Percentiles rank a stretch among this genome's conserved stretches.
These are phyloP conservation scores for Sesamia inferens DNA, from an alignment of 2,888 invertebrate species.

Conservation along the genomic window DNA sequence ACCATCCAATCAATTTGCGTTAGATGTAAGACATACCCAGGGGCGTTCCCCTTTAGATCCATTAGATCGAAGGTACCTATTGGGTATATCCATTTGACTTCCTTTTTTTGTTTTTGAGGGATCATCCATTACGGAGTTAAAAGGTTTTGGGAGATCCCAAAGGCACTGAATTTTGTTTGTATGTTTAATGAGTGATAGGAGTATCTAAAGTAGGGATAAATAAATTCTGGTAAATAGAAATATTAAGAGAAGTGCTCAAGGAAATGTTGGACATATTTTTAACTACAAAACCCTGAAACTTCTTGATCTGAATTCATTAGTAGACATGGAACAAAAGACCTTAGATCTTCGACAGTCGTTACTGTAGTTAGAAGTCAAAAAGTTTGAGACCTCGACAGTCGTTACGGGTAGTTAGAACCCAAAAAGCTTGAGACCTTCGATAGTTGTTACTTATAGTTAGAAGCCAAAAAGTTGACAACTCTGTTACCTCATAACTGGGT, in stretches of 20 bases:
- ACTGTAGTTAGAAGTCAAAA: background rate
- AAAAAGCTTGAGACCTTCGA: background rate
- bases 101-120: constrained; percentile 77
- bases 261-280: background rate
- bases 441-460: background rate
- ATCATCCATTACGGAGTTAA: constrained; percentile 80
- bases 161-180: constrained; percentile 53
- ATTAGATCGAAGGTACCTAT: constrained; percentile 77
- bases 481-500: background rate
- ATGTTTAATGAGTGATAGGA: constrained; percentile 43
- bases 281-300: background rate
- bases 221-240: background rate
- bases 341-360: background rate
- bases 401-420: too few species aligned
- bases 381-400: too few species aligned
- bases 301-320: background rate
- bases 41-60: constrained; percentile 75
- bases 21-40: constrained; percentile 74
- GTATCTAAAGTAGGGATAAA: constrained; percentile 21
- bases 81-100: constrained; percentile 76
- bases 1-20: constrained; percentile 75
- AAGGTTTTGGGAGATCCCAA: constrained; percentile 69
- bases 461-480: background rate
- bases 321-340: background rate
- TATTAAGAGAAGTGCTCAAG: background rate